Evolutionary conservation across 2,888 invertebrate genomes (phyloP), one percentile per base, ranked within the genome.

Genomic region (Galerucella nymphaeae): DNA sequence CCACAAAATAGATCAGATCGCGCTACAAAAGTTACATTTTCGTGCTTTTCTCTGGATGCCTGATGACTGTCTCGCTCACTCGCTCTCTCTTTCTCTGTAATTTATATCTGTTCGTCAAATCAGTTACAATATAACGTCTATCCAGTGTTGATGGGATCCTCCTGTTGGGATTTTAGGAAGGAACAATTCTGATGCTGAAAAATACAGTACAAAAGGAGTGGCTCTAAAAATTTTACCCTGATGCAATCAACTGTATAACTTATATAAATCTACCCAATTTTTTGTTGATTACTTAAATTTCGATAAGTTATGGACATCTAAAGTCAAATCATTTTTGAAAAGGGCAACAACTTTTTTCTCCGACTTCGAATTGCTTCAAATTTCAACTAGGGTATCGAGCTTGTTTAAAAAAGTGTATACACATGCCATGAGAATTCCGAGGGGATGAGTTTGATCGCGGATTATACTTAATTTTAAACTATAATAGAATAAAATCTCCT

Each of bases 1-100:
- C 71, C 16, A 59, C 75, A 72, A 58, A 76, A 67, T 75, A 71
- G 72, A 74, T 75, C 70, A 64, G 77, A 74, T 76, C 72, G 70
- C 66, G 63, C 45, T 70, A 74, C 72, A 71, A 73, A 76, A 76
- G 70, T 74, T 74, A 73, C 75, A 69, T 73, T 73, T 72, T 74
- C 76, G 66, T 71, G 74, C 74, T 69, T 69, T 72, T 71, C 74
- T 68, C 62, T 66, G 64, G 69, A 59, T 30, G 18, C 53, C 53
- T 53, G 16, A 10, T 18, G 16, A 16, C 53, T 53, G 16, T 59
- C 38, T 61, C 61, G 18, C 10, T 58, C 13, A 20, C 30, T 20
- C 30, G 11, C 58, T 41, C 38, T 62, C 61, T 38, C 42, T 42
- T 10, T 38, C 41, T 9, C 41, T 62, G 61, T 70, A 72, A 72